Percentiles rank a stretch among this genome's conserved stretches.
These are phyloP conservation scores for Clivina fossor DNA, from an alignment of 2,888 invertebrate genomes.

Conservation along the genomic window DNA sequence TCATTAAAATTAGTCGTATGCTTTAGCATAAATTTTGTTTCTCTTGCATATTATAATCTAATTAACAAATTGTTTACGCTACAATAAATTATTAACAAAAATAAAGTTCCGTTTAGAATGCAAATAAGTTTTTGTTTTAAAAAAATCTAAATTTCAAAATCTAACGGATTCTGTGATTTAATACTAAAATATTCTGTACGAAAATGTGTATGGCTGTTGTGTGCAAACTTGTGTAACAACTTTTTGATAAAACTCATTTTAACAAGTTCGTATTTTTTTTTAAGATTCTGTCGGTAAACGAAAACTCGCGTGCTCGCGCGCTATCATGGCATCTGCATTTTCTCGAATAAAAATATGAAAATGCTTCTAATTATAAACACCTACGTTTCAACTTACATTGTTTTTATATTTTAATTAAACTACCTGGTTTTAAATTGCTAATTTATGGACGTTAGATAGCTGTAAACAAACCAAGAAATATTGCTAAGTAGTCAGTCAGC, in stretches of 20 bases:
- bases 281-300: constrained; percentile 14
- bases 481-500: too few species aligned
- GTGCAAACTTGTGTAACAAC: constrained; percentile 16
- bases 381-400: not conserved
- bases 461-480: too few species aligned
- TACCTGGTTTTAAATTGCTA: too few species aligned
- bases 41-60: not conserved
- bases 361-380: constrained; percentile 18
- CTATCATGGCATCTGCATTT: constrained; percentile 12
- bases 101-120: too few species aligned
- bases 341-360: constrained; percentile 4
- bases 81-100: not conserved
- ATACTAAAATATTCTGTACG: constrained; percentile 13
- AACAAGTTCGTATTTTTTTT: constrained; percentile 15
- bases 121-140: too few species aligned
- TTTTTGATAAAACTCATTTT: constrained; percentile 23
- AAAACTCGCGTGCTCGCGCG: constrained; percentile 12
- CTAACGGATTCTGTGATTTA: not conserved
- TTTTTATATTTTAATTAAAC: constrained; percentile 10
- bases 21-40: too few species aligned
- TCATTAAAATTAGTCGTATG: too few species aligned
- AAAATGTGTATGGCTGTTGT: constrained; percentile 11
- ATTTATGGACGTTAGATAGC: too few species aligned
- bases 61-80: not conserved
- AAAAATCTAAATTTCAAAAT: not conserved